Conservation (phyloP, 2,113 vertebrate genomes). For the Smithornis capensis region DNA sequence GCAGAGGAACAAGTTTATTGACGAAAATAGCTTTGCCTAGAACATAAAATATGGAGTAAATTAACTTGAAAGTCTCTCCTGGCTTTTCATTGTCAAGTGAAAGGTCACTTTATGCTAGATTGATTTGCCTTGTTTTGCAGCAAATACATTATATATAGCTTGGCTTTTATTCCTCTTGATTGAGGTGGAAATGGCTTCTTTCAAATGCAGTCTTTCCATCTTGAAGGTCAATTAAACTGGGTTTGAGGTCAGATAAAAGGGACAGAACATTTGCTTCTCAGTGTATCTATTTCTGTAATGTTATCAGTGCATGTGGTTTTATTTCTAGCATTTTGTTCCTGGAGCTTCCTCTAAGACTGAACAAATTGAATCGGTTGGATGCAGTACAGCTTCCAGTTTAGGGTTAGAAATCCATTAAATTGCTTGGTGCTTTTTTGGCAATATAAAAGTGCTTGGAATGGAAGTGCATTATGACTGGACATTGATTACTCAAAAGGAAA, state of each 20-base stretch:
- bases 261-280: slow-evolving; percentile 35
- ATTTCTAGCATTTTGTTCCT: slow-evolving; percentile 41
- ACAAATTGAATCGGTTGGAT: slow-evolving; percentile 34
- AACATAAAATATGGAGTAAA: neutral
- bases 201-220: neutral
- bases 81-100: neutral
- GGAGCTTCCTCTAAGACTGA: slow-evolving; percentile 37
- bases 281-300: slow-evolving; percentile 56
- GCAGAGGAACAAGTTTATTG: neutral
- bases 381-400: slow-evolving; percentile 32
- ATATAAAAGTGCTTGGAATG: slow-evolving; percentile 7
- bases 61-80: neutral
- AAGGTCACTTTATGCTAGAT: neutral
- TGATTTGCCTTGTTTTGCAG: slow-evolving; percentile 9
- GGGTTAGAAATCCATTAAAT: slow-evolving; percentile 67
- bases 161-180: neutral
- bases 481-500: slow-evolving; percentile 26
- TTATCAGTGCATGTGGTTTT: slow-evolving; percentile 34
- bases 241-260: slow-evolving; percentile 40
- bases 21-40: neutral
- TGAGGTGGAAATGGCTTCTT: slow-evolving; percentile 1
- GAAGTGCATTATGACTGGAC: slow-evolving; percentile 31
- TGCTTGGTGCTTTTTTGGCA: slow-evolving; percentile 40
- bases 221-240: slow-evolving; percentile 23
- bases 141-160: neutral